Percentiles rank a stretch among this genome's conserved stretches.
These are phyloP conservation scores for Opisthocomus hoazin DNA, from an alignment of 2,113 vertebrate genomes.

Conservation along the genomic window DNA sequence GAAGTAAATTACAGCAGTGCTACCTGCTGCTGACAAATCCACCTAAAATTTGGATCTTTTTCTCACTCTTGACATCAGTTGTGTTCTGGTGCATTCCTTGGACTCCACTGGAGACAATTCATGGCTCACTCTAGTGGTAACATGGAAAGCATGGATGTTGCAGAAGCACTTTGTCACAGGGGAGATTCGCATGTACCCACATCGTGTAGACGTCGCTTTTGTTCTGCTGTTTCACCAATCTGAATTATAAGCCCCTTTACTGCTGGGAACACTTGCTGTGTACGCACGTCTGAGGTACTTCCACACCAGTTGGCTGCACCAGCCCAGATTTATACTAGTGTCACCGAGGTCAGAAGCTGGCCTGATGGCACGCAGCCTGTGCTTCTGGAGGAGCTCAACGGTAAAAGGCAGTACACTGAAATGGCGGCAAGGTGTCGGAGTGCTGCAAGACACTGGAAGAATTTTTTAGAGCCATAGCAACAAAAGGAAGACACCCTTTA, in stretches of 20 bases:
- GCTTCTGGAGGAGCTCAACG: neutral
- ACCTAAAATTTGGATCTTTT: neutral
- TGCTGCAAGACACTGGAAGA: neutral
- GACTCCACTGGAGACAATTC: neutral
- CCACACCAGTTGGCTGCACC: neutral
- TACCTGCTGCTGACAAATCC: neutral
- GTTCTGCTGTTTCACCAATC: neutral
- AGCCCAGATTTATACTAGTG: neutral
- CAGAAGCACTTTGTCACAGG: neutral
- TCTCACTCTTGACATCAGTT: neutral
- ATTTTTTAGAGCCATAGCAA: neutral
- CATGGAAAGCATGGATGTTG: neutral
- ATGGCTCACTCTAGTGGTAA: neutral
- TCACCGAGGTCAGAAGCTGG: slow-evolving; percentile 28
- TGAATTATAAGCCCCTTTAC: neutral
- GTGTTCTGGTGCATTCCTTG: neutral
- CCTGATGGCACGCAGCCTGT: neutral
- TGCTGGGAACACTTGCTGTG: neutral
- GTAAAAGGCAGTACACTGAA: neutral
- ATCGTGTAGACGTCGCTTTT: neutral
- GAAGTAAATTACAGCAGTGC: neutral
- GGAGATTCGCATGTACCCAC: neutral
- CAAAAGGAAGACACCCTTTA: neutral
- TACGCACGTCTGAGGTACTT: neutral
- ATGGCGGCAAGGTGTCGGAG: neutral